Evolutionary conservation across 2,888 invertebrate genomes (phyloP), one percentile per base, ranked within the genome.

Genomic region (Heliconius ismenius): DNA sequence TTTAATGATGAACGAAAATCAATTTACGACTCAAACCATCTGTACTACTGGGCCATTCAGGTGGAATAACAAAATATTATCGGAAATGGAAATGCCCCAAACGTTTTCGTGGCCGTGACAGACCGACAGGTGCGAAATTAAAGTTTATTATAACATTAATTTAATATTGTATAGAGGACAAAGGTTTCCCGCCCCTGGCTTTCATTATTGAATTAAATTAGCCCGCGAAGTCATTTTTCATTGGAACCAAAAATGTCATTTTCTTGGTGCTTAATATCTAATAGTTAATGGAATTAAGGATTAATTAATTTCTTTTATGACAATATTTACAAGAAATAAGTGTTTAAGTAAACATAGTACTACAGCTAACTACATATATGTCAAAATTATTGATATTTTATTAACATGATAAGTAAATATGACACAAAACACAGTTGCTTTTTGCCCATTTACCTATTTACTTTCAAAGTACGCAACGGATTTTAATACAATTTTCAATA

Each of bases 111-210:
- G 81, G 74, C 36, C 18, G 80, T 82, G 86, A 85, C 84, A 83
- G 85, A 85, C 79, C 89, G 92, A 91, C 92, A 92, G 90, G 86
- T 87, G 78, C 85, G 82, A 87, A 89, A 91, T 91, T 90, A 88
- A 90, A 88, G 81, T 88, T 86, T 85, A 87, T 87, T 88, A 86
- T 85, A 83, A 84, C 83, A 87, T 86, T 86, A 84, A 85, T 85
- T 86, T 83, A 84, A 86, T 86, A 86, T 85, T 84, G 83, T 82
- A 80, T 75, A 74, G 63, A 80, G 73, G 80, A 84, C 82, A 83
- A 83, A 83, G 83, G 82, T 82, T 81, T 81, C 77, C 77, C 79
- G 69, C 77, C 81, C 79, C 80, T 81, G 78, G 75, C 76, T 79
- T 75, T 83, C 81, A 82, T 82, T 83, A 81, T 76, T 78, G 77